Evolutionary conservation across 2,888 invertebrate species (phyloP), one percentile per base, ranked within the genome.

Genomic region (Dolichomitus sp.): DNA sequence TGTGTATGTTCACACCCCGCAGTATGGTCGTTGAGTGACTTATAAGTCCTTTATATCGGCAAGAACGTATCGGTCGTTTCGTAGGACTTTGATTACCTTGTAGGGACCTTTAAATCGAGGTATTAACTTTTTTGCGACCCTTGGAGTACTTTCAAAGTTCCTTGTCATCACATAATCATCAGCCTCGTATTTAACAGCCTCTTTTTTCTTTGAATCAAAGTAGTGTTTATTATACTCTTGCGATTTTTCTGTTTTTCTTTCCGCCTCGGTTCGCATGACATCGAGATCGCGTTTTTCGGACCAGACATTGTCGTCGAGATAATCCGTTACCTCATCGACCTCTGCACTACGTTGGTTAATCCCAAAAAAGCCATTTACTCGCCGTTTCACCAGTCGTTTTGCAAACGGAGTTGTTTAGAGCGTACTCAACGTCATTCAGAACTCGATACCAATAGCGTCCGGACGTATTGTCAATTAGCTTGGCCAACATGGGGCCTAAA

Each of bases 331-430:
- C 27, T 76, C 30, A 75, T 90, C 89, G 30, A 82, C 33, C 14
- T 85, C 52, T 23, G 83, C 65, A 19, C 88, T 88, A 66, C 83
- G 84, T 59, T 92, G 91, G 59, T 86, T 65, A 5, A 87, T 69
- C 3, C 90, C 91, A n/a, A 70, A 90, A 91, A 42, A 91, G 76
- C 33, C 90, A 59, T 40, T 79, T 85, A 50, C 88, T 87, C 1
- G 90, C 88, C 0, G 89, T 87, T 65, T 90, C 86, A 0, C 87
- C 85, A 0, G 90, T 92, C 5, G 87, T 74, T 74, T 88, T 86
- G 59, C 84, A 84, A 14, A 89, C 70, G 1, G 84, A 74, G 23
- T 88, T 88, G 27, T 89, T 89, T 12, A 86, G 74, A 0, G 85
- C 85, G 52, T 73, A 84, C n/a, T 89, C 87, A 1, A 86, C 83